phyloP scores from a whole-genome alignment of 2,797 vertebrate species.

The Sciaenops ocellatus region DNA sequence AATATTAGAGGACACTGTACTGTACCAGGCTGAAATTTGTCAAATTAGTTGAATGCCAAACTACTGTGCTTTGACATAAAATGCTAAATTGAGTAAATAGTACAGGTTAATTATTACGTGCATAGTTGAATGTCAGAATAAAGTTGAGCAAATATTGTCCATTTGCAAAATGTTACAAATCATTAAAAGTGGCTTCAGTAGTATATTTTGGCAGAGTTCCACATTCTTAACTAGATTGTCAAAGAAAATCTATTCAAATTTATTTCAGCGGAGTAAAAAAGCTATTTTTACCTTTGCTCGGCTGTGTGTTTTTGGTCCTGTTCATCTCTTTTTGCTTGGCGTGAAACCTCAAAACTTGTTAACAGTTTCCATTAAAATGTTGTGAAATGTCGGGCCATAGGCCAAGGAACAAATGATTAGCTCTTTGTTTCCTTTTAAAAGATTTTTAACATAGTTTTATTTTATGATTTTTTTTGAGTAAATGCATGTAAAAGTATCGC shows the following conservation, averaged over 20 bases:
- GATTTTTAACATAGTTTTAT: background rate
- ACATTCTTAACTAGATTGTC: conserved; percentile 11
- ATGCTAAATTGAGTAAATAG: background rate
- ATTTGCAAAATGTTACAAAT: background rate
- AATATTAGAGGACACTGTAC: background rate
- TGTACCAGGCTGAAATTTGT: background rate
- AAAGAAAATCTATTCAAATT: conserved; percentile 24
- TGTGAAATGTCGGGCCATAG: conserved; percentile 13
- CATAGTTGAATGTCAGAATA: background rate
- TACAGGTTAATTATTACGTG: background rate
- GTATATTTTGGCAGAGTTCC: background rate
- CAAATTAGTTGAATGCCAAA: background rate
- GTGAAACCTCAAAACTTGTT: conserved; percentile 8
- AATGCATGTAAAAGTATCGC: background rate
- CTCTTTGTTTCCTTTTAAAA: background rate
- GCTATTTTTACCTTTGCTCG: background rate
- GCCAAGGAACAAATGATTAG: conserved; percentile 6
- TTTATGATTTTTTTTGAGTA: background rate
- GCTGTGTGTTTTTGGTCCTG: conserved; percentile 10
- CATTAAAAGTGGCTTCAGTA: background rate
- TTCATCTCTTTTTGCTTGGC: conserved; percentile 19
- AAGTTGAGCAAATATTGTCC: background rate
- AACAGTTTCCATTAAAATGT: conserved; percentile 40
- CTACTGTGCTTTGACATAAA: background rate
- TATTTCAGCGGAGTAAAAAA: background rate